Base-by-base conservation (phyloP, 2,888 invertebrate genomes). In the Leptura quadrifasciata region DNA sequence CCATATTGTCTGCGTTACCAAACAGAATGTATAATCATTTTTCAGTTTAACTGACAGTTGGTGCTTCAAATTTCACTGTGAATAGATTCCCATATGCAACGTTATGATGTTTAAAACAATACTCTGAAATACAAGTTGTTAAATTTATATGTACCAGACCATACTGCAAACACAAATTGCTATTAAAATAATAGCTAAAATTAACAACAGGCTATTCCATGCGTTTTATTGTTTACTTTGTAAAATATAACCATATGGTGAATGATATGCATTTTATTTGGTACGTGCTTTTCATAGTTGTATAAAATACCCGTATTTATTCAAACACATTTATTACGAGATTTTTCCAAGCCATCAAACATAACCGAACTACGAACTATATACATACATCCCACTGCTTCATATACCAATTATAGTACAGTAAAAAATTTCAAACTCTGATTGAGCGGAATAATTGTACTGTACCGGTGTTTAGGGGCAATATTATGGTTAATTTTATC, bases 111-210 rank as follows among this genome's bases (percentile, higher is more conserved):
- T 47, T 47, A 47, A n/a, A 47, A 47, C 47, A 47, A n/a, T 47
- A n/a, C 39, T 12, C 15, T 39, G 39, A 39, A 39, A 39, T 15
- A 39, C 39, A 39, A 39, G 12, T 39, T 39, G 39, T 39, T 6
- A 12, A 39, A 39, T 39, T 39, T 27, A 24, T 9, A 21, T 35
- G 35, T 15, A 15, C 24, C 4, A 20, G 17, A 61, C 61, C 17
- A 61, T 61, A 61, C 35, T 61, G 31, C 35, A 35, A 9, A 35
- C 18, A 12, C 35, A 35, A 61, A 35, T 35, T 35, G n/a, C 18
- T 58, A 15, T 18, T 12, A 63, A 39, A 63, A 39, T 39, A 63
- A 39, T 63, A 21, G 39, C 10, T 63, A 47, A 47, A 47, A n/a
- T 47, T 39, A 39, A 39, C 39, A 39, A 12, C 39, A 39, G 8